Evolutionary conservation across 2,113 vertebrate genomes (phyloP), one percentile per base, ranked within the genome.

Genomic region (Ammodramus savannarum): DNA sequence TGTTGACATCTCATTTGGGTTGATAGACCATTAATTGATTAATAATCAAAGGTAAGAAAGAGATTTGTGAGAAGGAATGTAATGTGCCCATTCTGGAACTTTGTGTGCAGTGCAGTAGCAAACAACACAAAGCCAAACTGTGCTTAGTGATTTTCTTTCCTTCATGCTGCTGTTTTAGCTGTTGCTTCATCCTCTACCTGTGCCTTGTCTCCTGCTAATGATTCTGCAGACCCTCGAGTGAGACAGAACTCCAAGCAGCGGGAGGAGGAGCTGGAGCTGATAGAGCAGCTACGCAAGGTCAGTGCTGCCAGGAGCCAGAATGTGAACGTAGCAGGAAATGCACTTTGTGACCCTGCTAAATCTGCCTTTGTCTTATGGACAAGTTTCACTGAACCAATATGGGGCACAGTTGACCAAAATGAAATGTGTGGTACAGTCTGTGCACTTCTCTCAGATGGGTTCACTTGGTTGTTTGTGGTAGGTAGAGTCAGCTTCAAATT

Each of bases 231-330:
- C 52, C 44, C 91, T 7, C 52, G 93, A 73, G 88, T 85, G 62
- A 95, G 96, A 74, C 97, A 97, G 1, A 96, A 88, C 92, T 96
- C 94, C 87, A 98, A 95, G 83, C 97, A 98, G 81, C 97, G 95
- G 58, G 98, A 98, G 76, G 98, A 98, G 62, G 98, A 98, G 77
- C 87, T 98, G 79, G 97, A 97, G 80, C 95, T 99, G 48, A 98
- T 99, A 97, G 99, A 99, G 68, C 99, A 99, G 79, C 98, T 99
- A 6, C 98, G 99, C 39, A 99, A 99, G 98, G 99, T 99, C 27
- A 61, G 97, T 63, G 59, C 62, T 87, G 57, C 59, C 75, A 14
- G 51, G 31, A 68, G n/a, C 63, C 86, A 29, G 27, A 26, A 8
- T 0, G 0, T 12, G 19, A 5, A 6, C 7, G 0, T 18, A 6